Evolutionary conservation across 2,888 invertebrate species (phyloP).

Genomic region (Drosophila picticornis): DNA sequence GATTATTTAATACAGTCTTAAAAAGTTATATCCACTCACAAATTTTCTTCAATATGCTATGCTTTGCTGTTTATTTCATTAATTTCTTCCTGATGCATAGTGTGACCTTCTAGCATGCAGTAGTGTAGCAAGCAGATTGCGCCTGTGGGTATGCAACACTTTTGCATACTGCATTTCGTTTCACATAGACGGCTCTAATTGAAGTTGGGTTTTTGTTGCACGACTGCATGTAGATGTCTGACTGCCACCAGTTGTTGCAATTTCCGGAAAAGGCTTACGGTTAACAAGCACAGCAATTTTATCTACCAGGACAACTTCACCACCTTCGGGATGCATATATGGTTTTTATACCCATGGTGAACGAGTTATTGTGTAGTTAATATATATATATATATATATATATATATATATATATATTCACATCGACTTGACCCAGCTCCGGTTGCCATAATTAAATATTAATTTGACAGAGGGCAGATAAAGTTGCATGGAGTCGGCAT

Average conservation of each 20-base stretch:
- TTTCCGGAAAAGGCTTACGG: conserved; percentile 49
- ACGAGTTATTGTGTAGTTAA: background rate
- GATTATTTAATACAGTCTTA: background rate
- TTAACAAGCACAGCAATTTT: conserved; percentile 33
- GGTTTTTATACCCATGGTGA: background rate
- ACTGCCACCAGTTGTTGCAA: conserved; percentile 59
- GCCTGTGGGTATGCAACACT: conserved; percentile 35
- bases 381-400: background rate
- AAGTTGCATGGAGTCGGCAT: conserved; percentile 7
- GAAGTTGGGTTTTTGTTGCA: conserved; percentile 42
- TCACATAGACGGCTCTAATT: conserved; percentile 53
- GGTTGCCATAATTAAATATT: conserved; percentile 66
- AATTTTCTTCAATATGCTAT: background rate
- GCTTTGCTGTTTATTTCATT: background rate
- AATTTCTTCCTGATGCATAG: conserved; percentile 23
- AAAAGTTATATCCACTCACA: background rate
- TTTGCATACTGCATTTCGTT: conserved; percentile 31
- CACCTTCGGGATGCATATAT: background rate
- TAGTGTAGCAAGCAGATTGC: conserved; percentile 15
- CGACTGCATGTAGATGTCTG: conserved; percentile 11
- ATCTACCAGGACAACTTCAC: background rate
- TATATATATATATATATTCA: background rate
- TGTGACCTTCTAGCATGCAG: conserved; percentile 27
- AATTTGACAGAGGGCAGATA: conserved; percentile 46
- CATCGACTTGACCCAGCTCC: conserved; percentile 10